Evolutionary conservation across 2,888 invertebrate species (phyloP), one percentile per base, ranked within the genome.

Genomic region (Raillietiella orientalis): DNA sequence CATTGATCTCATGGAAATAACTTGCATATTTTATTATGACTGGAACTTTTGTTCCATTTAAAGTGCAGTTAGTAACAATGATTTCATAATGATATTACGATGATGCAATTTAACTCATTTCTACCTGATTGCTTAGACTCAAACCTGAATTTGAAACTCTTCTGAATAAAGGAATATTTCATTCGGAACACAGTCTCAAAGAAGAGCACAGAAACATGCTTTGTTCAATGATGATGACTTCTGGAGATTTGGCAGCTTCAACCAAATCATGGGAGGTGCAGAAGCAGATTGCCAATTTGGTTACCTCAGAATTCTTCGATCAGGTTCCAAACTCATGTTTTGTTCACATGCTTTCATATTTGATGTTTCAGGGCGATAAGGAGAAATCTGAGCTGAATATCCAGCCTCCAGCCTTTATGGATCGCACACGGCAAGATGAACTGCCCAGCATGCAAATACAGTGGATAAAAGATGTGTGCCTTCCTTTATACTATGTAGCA

Each of bases 231-330:
- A 37, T 53, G 33, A 59, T 59, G 58, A 59, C 59, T 2, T 52
- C 53, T 2, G 51, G 55, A 23, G 59, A 59, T 39, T 41, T 59
- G 26, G 57, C 56, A 25, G 54, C 58, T 23, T 53, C 56, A 34
- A 55, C 54, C 30, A 59, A 59, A 38, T 55, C 56, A 4, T 59
- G 58, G 58, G 39, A 44, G 26, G 49, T 56, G 10, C 57, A 58
- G 36, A 45, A 50, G 26, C 44, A 50, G 29, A 53, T 84, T n/a
- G 79, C 79, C 2, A 75, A 75, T 34, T 52, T 82, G 17, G 79
- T 82, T 2, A 74, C 75, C 33, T 70, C 71, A 2, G 82, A 82
- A 48, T 82, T 82, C 55, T 82, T 82, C 47, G 63, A 79, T 32
- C 82, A 79, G 48, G 37, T 35, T 11, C 19, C 6, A 8, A 17